A percentile compares a stretch with the other conserved stretches of the same genome.
Evolutionary conservation across 2,888 invertebrate genomes (phyloP).

Genomic region (Noctua pronuba): DNA sequence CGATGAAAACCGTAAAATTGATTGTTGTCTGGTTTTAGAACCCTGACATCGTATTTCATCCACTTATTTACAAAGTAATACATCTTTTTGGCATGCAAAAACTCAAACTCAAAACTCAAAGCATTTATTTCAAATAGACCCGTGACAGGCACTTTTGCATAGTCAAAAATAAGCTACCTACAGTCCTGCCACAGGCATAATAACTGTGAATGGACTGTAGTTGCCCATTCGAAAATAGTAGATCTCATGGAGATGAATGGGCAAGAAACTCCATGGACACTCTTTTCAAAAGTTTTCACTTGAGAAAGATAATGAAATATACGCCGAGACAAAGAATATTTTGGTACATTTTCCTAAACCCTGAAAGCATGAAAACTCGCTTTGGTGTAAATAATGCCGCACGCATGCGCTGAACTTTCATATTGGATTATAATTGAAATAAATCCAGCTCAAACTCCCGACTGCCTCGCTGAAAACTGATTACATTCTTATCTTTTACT

Average conservation of each 20-base stretch:
- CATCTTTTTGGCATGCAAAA: background rate
- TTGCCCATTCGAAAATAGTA: too few species aligned
- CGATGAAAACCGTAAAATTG: background rate
- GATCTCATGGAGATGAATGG: too few species aligned
- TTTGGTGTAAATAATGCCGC: constrained; percentile 79
- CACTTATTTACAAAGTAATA: constrained; percentile 2
- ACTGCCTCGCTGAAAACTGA: constrained; percentile 81
- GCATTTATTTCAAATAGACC: too few species aligned
- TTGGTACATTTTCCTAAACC: background rate
- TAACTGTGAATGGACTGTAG: too few species aligned
- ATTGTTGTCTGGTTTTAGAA: background rate
- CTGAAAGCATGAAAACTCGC: constrained; percentile 5
- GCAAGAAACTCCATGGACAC: too few species aligned
- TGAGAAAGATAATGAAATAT: too few species aligned
- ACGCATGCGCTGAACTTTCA: constrained; percentile 82
- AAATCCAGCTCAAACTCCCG: constrained; percentile 84
- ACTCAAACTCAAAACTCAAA: too few species aligned
- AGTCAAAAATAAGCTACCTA: too few species aligned
- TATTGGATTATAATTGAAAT: constrained; percentile 89
- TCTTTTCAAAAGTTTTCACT: background rate
- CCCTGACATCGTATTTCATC: background rate
- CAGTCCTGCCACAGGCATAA: too few species aligned
- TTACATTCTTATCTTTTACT: constrained; percentile 81
- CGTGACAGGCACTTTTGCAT: too few species aligned
- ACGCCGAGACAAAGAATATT: background rate